Percentiles rank a stretch among this genome's conserved stretches.
Evolutionary conservation across 2,113 vertebrate genomes (phyloP).

Genomic region (Connochaetes taurinus): DNA sequence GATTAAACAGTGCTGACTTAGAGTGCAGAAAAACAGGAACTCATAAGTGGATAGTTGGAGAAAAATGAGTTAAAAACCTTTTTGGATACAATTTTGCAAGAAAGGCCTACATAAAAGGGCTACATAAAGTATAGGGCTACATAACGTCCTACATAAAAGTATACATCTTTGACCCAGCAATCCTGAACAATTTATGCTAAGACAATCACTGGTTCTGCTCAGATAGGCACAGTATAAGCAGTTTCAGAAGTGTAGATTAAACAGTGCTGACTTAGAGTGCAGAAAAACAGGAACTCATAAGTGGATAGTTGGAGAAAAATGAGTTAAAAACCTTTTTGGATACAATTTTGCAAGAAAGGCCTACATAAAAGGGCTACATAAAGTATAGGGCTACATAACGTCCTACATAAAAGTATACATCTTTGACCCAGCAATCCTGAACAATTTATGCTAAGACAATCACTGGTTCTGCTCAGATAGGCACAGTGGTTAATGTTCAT

Average conservation of each 20-base stretch:
- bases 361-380: background rate
- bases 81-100: background rate
- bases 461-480: background rate
- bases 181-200: background rate
- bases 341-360: background rate
- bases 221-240: background rate
- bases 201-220: background rate
- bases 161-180: background rate
- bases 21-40: background rate
- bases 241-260: background rate
- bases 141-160: background rate
- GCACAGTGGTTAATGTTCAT: background rate
- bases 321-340: background rate
- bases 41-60: background rate
- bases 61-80: background rate
- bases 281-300: background rate
- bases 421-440: background rate
- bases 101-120: background rate
- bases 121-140: too few relatives aligned
- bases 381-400: too few relatives aligned
- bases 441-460: background rate
- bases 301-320: background rate
- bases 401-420: background rate
- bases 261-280: background rate
- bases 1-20: background rate